Conservation (phyloP, 2,797 vertebrate species). For the Loris lydekkerianus region DNA sequence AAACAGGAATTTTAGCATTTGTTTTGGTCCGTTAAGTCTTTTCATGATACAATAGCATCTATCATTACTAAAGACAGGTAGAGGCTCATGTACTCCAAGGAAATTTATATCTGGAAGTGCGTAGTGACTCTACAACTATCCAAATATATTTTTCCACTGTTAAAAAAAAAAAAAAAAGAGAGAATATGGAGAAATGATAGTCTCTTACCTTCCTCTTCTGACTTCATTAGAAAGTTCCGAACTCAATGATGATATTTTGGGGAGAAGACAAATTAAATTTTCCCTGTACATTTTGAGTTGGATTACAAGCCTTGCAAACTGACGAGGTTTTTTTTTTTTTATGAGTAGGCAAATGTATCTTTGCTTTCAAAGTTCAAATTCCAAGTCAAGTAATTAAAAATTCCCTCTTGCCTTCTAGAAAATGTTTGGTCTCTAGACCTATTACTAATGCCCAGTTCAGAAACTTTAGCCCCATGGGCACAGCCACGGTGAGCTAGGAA, state of each 20-base stretch:
- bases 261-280: not conserved
- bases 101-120: not conserved
- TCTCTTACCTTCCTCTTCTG: slow-evolving; percentile 9
- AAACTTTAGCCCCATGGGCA: not conserved
- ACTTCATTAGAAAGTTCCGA: not conserved
- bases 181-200: not conserved
- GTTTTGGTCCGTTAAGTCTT: slow-evolving; percentile 49
- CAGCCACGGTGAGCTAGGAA: not conserved
- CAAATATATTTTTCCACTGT: not conserved
- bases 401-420: not conserved
- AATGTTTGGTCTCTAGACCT: not conserved
- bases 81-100: not conserved
- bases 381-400: slow-evolving; percentile 40
- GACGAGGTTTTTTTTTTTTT: not conserved
- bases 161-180: not conserved
- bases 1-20: slow-evolving; percentile 36
- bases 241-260: not conserved
- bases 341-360: not conserved
- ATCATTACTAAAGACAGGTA: not conserved
- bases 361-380: slow-evolving; percentile 64
- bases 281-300: slow-evolving; percentile 27
- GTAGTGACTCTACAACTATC: not conserved
- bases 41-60: slow-evolving; percentile 17
- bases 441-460: slow-evolving; percentile 4
- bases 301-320: not conserved